A percentile compares a stretch with the other conserved stretches of the same genome.
Conservation (phyloP, 2,113 vertebrate genomes). For the Ptilonorhynchus violaceus region DNA sequence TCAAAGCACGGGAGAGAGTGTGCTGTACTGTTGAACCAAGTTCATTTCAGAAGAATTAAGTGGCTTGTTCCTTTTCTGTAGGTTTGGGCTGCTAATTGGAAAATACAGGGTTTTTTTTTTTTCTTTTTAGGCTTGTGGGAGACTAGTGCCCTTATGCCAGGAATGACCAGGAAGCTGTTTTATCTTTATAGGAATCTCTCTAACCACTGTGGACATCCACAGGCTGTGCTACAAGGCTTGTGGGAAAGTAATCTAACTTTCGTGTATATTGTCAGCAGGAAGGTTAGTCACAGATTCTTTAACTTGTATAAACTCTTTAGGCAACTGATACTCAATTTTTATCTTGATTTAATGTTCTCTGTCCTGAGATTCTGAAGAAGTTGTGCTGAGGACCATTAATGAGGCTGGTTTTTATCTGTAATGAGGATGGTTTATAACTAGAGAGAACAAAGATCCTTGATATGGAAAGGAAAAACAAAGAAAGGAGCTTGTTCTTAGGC, state of each 20-base stretch:
- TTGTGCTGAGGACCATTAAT: neutral
- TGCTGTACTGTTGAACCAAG: too few species aligned
- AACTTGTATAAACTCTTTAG: neutral
- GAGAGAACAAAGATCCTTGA: neutral
- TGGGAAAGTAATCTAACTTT: neutral
- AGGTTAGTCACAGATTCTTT: neutral
- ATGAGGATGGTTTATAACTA: neutral
- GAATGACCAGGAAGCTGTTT: neutral
- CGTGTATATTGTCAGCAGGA: neutral
- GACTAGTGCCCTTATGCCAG: neutral
- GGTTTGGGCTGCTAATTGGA: neutral
- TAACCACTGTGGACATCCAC: neutral
- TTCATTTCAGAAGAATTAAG: neutral
- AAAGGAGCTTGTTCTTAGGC: neutral
- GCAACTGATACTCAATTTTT: neutral
- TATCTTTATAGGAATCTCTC: neutral
- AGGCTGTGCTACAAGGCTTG: neutral
- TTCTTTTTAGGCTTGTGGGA: neutral
- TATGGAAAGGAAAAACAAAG: neutral
- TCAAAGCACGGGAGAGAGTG: rapidly evolving
- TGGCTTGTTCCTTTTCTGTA: rapidly evolving
- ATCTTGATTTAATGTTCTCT: neutral
- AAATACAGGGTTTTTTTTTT: rapidly evolving
- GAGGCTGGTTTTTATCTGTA: neutral
- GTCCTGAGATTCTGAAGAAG: neutral